Base-by-base conservation (phyloP, 1,140 invertebrate genomes). In the Polyergus mexicanus region DNA sequence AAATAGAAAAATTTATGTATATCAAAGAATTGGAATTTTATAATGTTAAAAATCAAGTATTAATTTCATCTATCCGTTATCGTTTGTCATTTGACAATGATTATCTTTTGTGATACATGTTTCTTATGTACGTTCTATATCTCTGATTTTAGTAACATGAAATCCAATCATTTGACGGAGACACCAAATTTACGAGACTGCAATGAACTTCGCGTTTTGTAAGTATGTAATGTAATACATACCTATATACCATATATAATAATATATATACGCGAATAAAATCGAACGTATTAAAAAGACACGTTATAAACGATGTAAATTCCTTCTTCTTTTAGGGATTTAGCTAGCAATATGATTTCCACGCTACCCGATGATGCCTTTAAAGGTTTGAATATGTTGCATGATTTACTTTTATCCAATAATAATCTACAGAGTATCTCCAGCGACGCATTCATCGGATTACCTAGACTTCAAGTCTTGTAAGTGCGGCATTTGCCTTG, bases 331-430 rank as follows among this genome's bases (percentile, higher is more conserved):
- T 92, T 84, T 95, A 99, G 98, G 92, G 98, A 99, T 95, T 95
- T 99, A 93, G 97, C 98, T 32, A 97, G 97, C 92, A 99, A 99
- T 95, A 94, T 96, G 89, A 98, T 99, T 89, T 94, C 95, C 51
- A 96, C 96, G 6, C 90, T 99, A 84, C 96, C 96, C 65, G 97
- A 96, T 10, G 95, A 95, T 38, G 96, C 96, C 0, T 98, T 99
- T 93, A 94, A 95, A 41, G 97, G 96, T 25, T 96, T 98, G 84
- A 95, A 94, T 25, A 96, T 96, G 74, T 96, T 99, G 72, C 97
- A 98, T 86, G 98, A 99, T 95, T 95, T 99, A 47, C 96, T 98
- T 65, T 95, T 99, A 58, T 96, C 97, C 28, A 96, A 98, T 92
- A 99, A 99, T 95, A 96, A 96, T 65, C 97, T 99, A 88, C 96